phyloP scores from a whole-genome alignment of 2,113 vertebrate genomes.

The Coptodon rendalli region DNA sequence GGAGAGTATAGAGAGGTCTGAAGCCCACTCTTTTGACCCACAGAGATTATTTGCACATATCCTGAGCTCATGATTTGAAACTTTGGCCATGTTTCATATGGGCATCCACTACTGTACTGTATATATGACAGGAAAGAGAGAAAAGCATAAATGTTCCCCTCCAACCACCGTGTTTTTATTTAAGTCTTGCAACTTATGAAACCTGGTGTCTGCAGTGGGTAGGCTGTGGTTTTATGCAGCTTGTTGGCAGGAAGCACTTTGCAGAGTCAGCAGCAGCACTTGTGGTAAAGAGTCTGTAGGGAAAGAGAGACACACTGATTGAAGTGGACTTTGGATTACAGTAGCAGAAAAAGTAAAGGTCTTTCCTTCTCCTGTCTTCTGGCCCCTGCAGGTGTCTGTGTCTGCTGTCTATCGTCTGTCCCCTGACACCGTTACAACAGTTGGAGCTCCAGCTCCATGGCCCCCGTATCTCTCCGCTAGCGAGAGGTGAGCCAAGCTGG shows the following conservation, averaged over 20 bases:
- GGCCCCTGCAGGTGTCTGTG: neutral
- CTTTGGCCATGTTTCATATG: neutral
- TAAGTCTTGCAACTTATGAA: neutral
- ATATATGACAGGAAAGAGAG: neutral
- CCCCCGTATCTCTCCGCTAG: conserved; percentile 28
- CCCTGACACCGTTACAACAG: neutral
- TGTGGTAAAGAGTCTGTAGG: conserved; percentile 16
- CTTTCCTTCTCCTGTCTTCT: neutral
- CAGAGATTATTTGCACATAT: neutral
- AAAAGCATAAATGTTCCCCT: neutral
- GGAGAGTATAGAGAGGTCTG: neutral
- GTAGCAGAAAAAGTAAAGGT: neutral
- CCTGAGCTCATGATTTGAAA: neutral
- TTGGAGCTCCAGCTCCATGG: conserved; percentile 58
- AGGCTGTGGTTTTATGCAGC: neutral
- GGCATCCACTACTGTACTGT: neutral
- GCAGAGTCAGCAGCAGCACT: conserved; percentile 31
- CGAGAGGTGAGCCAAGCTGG: conserved; percentile 73
- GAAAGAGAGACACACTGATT: neutral
- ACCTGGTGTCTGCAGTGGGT: neutral
- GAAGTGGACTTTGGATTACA: neutral
- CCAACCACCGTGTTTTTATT: neutral
- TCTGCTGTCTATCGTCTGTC: neutral
- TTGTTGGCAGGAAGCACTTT: conserved; percentile 4
- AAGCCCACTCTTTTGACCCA: neutral